Conservation (phyloP, 2,888 invertebrate species). For the Nemurella pictetii region DNA sequence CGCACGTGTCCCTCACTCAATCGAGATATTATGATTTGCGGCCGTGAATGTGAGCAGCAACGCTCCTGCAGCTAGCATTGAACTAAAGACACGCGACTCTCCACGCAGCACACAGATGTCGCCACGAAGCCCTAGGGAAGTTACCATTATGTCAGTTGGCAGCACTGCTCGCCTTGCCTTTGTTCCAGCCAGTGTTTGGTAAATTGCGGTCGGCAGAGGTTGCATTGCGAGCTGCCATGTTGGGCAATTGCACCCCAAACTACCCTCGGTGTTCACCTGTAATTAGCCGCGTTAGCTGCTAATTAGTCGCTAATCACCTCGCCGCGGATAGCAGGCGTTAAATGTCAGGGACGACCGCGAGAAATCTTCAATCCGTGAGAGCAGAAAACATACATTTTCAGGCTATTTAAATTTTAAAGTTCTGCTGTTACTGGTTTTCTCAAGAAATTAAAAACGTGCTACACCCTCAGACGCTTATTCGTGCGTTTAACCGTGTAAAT, state of each 20-base stretch:
- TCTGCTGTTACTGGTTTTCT: too few species aligned
- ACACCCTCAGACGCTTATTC: too few species aligned
- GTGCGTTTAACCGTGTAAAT: too few species aligned
- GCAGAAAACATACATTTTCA: background rate
- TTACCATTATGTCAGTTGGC: background rate
- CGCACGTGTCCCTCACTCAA: background rate
- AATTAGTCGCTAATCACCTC: background rate
- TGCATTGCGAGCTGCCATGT: background rate
- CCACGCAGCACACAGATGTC: background rate
- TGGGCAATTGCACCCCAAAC: background rate
- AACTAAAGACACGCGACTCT: background rate
- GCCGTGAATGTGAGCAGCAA: background rate
- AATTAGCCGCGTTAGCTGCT: background rate
- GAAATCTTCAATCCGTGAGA: background rate
- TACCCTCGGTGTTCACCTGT: background rate
- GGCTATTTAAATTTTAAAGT: background rate
- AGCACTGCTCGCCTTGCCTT: background rate
- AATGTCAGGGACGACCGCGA: background rate
- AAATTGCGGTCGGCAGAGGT: background rate
- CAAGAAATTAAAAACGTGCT: too few species aligned
- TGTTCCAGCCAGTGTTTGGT: background rate
- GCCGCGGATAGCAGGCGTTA: background rate
- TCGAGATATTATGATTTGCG: background rate
- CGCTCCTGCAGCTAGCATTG: background rate
- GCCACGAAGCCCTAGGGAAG: background rate